A percentile compares a stretch with the other conserved stretches of the same genome.
Conservation (phyloP, 2,888 invertebrate genomes). For the Aphelenchoides bicaudatus region DNA sequence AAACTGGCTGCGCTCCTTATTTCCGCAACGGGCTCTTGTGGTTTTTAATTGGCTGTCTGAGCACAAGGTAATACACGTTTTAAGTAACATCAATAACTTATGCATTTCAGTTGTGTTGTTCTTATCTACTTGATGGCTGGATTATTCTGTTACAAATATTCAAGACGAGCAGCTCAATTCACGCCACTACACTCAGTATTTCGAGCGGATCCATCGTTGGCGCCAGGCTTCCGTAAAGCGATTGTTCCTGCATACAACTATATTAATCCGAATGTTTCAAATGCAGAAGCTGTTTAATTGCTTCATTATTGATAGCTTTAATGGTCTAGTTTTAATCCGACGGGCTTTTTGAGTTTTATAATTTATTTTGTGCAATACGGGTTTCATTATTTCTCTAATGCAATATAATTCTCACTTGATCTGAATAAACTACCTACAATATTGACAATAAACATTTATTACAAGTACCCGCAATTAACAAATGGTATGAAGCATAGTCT, state of each 20-base stretch:
- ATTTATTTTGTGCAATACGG: no score
- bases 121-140: conserved; percentile 36
- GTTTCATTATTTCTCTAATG: no score
- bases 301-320: no score
- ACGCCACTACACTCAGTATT: conserved; percentile 27
- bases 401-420: no score
- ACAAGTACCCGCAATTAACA: no score
- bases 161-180: conserved; percentile 21
- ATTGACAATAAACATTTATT: no score
- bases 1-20: conserved; percentile 25
- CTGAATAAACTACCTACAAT: no score
- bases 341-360: no score
- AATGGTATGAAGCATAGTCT: no score
- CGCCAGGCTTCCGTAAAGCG: conserved; percentile 51
- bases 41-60: conserved; percentile 54
- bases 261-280: conserved; percentile 7
- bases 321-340: no score
- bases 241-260: conserved; percentile 34
- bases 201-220: conserved; percentile 44
- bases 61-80: conserved; percentile 38
- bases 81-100: conserved; percentile 1
- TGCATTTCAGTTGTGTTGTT: conserved; percentile 33
- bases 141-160: conserved; percentile 30
- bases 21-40: conserved; percentile 47
- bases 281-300: conserved; percentile 3